phyloP scores from a whole-genome alignment of 2,797 vertebrate species.

The Siniperca obscura region DNA sequence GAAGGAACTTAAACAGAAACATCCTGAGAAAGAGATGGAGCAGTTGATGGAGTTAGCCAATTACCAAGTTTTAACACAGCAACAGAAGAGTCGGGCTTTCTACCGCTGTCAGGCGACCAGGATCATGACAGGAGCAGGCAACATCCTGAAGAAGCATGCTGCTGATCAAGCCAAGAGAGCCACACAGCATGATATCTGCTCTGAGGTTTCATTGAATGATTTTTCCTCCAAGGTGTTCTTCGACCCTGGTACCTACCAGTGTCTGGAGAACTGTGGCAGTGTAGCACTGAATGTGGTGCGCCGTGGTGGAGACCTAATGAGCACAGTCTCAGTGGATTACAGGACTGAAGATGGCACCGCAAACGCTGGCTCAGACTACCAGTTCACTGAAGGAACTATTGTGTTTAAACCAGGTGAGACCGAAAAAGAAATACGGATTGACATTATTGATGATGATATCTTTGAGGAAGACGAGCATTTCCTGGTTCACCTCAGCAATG shows the following conservation, averaged over 20 bases:
- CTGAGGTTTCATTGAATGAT: slow-evolving; percentile 82
- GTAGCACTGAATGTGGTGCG: slow-evolving; percentile 91
- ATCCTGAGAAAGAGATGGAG: slow-evolving; percentile 93
- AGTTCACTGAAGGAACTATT: slow-evolving; percentile 89
- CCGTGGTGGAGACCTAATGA: slow-evolving; percentile 89
- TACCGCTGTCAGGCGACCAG: slow-evolving; percentile 96
- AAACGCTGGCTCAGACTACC: slow-evolving; percentile 94
- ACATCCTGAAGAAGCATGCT: slow-evolving; percentile 92
- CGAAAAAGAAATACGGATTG: slow-evolving; percentile 91
- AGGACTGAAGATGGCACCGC: slow-evolving; percentile 95
- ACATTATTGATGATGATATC: slow-evolving; percentile 95
- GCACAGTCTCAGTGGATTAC: slow-evolving; percentile 89
- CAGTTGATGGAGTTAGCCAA: slow-evolving; percentile 94
- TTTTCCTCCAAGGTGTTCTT: slow-evolving; percentile 91
- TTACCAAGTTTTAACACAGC: slow-evolving; percentile 93
- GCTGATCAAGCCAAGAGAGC: slow-evolving; percentile 92
- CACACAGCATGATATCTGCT: slow-evolving; percentile 88
- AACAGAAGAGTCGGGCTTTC: slow-evolving; percentile 95
- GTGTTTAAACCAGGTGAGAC: slow-evolving; percentile 93
- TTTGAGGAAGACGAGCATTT: slow-evolving; percentile 99
- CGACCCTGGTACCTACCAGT: slow-evolving; percentile 93
- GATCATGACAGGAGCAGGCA: slow-evolving; percentile 94
- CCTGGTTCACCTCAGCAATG: slow-evolving; percentile 92
- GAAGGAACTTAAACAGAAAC: slow-evolving; percentile 95
- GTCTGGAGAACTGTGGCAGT: slow-evolving; percentile 95